Evolutionary conservation across 2,888 invertebrate species (phyloP), one percentile per base, ranked within the genome.

Genomic region (Hedya salicella): DNA sequence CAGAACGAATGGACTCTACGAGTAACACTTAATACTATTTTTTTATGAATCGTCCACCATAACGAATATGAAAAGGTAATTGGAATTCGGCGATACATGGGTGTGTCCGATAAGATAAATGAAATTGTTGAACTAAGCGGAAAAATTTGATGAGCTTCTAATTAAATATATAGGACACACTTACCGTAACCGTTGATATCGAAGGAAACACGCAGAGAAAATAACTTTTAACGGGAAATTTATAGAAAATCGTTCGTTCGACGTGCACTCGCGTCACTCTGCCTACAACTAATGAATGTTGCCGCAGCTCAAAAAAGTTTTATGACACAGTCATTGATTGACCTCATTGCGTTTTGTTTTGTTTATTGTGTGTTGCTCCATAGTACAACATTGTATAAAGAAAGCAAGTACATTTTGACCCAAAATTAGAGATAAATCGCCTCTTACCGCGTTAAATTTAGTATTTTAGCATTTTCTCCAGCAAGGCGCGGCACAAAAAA

Each of bases 61-160:
- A 69, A 73, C 73, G 73, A 62, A 53, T 68, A 74, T 69, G 65
- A 59, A 70, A 75, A 69, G 68, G 69, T 70, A 68, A 69, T 68
- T 70, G 75, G 76, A 82, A 83, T 82, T 80, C 74, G 75, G 76
- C 77, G 82, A 86, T 84, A 82, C 76, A 83, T 87, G 89, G 90
- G 90, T 87, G 90, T 90, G 90, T 89, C 90, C 84, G 73, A 83
- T 83, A 80, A 78, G 70, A 73, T 74, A 76, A 72, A 50, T 46
- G 32, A 17, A 32, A n/a, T 44, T n/a, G 17, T 17, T 1, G 25
- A 32, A 17, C 9, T 42, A 21, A 16, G 11, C n/a, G 13, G 32
- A 13, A 0, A 8, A 67, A 50, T 49, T 60, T 6, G 21, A 13
- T 48, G n/a, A 25, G 46, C 17, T 30, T 2, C 48, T 9, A 30